These are phyloP conservation scores for Volucella inflata DNA, from an alignment of 2,888 invertebrate genomes.

Conservation along the genomic window DNA sequence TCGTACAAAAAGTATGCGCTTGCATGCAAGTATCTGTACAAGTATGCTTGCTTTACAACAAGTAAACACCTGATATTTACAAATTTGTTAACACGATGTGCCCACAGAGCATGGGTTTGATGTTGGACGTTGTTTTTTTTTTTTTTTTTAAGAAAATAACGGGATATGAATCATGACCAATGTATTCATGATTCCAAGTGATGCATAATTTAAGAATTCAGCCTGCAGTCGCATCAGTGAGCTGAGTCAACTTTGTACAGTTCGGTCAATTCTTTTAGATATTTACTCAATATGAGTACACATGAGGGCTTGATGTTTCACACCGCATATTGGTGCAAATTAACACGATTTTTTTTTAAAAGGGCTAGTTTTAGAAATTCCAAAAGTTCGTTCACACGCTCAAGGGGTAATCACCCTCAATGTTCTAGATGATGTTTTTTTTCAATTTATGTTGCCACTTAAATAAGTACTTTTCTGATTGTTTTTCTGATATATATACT, in stretches of 20 bases:
- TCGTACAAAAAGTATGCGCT: slow-evolving; percentile 26
- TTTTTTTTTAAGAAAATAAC: slow-evolving; percentile 81
- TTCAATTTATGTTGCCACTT: no score
- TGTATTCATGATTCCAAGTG: slow-evolving; percentile 82
- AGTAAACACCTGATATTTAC: slow-evolving; percentile 81
- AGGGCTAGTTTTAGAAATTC: slow-evolving; percentile 1
- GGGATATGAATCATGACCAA: slow-evolving; percentile 83
- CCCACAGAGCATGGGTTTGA: slow-evolving; percentile 59
- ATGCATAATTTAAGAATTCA: slow-evolving; percentile 71
- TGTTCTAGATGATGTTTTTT: no score
- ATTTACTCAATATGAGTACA: slow-evolving; percentile 51
- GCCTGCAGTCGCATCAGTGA: slow-evolving; percentile 53
- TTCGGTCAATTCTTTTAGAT: slow-evolving; percentile 53
- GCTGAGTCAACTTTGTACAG: slow-evolving; percentile 63
- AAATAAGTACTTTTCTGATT: no score
- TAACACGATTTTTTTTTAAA: slow-evolving; percentile 27
- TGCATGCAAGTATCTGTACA: slow-evolving; percentile 12
- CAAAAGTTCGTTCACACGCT: neutral
- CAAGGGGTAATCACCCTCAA: no score
- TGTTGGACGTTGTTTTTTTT: slow-evolving; percentile 44
- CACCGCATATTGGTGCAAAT: slow-evolving; percentile 45
- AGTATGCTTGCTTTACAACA: slow-evolving; percentile 50
- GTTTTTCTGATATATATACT: no score
- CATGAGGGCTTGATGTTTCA: neutral
- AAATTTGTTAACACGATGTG: slow-evolving; percentile 80